A percentile compares a stretch with the other conserved stretches of the same genome.
phyloP scores from a whole-genome alignment of 2,888 invertebrate genomes.

The Oscheius sp. region DNA sequence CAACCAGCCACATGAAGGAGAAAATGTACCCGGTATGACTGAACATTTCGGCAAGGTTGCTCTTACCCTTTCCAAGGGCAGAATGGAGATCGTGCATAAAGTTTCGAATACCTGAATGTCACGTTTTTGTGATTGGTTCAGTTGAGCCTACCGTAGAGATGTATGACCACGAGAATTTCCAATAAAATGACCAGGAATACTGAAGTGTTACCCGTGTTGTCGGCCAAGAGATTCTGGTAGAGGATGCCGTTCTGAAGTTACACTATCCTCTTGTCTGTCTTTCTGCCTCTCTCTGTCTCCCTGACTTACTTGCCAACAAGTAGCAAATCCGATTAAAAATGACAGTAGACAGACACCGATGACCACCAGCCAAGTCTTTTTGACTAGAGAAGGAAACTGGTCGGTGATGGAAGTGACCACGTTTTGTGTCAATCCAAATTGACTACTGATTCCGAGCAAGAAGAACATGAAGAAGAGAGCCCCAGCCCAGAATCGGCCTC shows the following conservation, averaged over 20 bases:
- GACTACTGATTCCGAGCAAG: slow-evolving; percentile 71
- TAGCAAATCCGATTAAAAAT: slow-evolving; percentile 34
- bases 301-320: slow-evolving; percentile 41
- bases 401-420: slow-evolving; percentile 30
- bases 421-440: slow-evolving; percentile 35
- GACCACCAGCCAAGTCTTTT: slow-evolving; percentile 27
- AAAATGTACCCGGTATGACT: slow-evolving; percentile 18
- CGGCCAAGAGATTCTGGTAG: not conserved
- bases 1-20: slow-evolving; percentile 9
- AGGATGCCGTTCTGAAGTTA: slow-evolving; percentile 24
- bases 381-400: slow-evolving; percentile 23
- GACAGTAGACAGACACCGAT: slow-evolving; percentile 26
- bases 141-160: slow-evolving; percentile 23
- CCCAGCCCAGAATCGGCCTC: slow-evolving; percentile 70
- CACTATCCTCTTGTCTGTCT: not conserved
- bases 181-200: slow-evolving; percentile 14
- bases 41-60: not conserved
- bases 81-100: slow-evolving; percentile 21
- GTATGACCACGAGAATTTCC: slow-evolving; percentile 28
- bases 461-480: slow-evolving; percentile 75
- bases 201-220: slow-evolving; percentile 15
- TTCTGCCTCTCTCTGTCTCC: slow-evolving; percentile 1
- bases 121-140: no score
- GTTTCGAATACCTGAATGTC: slow-evolving; percentile 21
- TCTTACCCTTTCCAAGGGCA: slow-evolving; percentile 2